phyloP scores from a whole-genome alignment of 2,797 vertebrate species.

The Poecile montanus region DNA sequence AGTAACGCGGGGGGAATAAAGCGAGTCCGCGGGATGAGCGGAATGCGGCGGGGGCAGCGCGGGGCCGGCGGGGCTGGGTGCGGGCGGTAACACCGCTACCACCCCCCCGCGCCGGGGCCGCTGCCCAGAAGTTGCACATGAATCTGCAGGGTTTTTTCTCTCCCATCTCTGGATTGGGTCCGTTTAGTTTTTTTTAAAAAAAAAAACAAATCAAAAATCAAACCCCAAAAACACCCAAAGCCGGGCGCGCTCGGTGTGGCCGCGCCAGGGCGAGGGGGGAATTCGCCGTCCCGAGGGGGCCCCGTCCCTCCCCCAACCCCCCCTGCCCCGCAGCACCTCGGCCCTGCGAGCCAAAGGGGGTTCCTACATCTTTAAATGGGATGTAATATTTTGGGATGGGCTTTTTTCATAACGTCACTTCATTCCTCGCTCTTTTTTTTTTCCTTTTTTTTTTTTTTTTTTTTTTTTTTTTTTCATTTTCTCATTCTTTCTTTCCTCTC shows the following conservation, averaged over 20 bases:
- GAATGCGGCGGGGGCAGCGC: background rate
- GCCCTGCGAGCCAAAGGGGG: conserved; percentile 30
- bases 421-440: conserved; percentile 73
- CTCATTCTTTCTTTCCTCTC: conserved; percentile 29
- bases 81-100: background rate
- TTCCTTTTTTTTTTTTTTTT: conserved; percentile 51
- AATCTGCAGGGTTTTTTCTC: background rate
- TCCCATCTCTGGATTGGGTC: background rate
- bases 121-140: background rate
- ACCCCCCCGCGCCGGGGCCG: background rate
- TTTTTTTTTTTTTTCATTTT: conserved; percentile 58
- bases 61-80: background rate
- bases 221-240: background rate
- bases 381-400: conserved; percentile 76
- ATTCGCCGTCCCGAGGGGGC: background rate
- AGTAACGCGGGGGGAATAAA: background rate
- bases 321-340: conserved; percentile 15
- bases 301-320: background rate
- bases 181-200: background rate
- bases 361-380: conserved; percentile 77
- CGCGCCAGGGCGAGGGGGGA: background rate
- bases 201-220: background rate
- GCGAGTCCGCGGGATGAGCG: background rate
- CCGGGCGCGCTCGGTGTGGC: background rate
- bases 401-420: conserved; percentile 78